A percentile compares a stretch with the other conserved stretches of the same genome.
These are phyloP conservation scores for Lucifuga dentata DNA, from an alignment of 2,113 vertebrate species.

Conservation along the genomic window DNA sequence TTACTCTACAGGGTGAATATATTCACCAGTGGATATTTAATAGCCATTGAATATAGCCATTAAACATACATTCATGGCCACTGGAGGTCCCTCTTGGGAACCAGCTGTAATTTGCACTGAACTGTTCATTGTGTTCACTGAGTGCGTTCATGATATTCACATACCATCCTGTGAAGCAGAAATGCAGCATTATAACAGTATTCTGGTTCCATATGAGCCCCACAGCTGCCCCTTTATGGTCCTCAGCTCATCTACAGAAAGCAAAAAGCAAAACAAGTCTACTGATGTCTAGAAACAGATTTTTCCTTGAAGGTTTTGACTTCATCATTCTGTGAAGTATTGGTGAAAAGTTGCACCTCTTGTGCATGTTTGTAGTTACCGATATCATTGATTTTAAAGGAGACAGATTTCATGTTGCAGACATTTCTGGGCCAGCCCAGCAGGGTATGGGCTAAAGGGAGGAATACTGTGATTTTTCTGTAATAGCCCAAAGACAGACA, in stretches of 20 bases:
- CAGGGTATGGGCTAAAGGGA: conserved; percentile 52
- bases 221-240: conserved; percentile 58
- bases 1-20: too few relatives aligned
- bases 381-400: conserved; percentile 29
- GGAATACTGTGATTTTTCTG: conserved; percentile 51
- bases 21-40: too few relatives aligned
- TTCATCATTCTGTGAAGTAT: conserved; percentile 5
- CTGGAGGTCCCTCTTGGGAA: not conserved
- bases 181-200: conserved; percentile 71
- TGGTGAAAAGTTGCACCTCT: not conserved
- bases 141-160: conserved; percentile 41
- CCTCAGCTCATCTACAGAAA: conserved; percentile 11
- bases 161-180: conserved; percentile 64
- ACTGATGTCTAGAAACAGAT: conserved; percentile 24
- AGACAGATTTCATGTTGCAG: conserved; percentile 11
- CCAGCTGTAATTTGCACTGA: conserved; percentile 7
- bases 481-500: conserved; percentile 63
- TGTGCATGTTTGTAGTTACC: conserved; percentile 33
- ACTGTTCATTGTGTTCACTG: conserved; percentile 38
- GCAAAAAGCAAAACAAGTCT: not conserved
- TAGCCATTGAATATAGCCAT: too few relatives aligned
- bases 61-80: not conserved
- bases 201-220: conserved; percentile 73
- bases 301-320: not conserved
- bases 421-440: conserved; percentile 74